phyloP scores from a whole-genome alignment of 1,140 invertebrate genomes.

The Uloborus diversus region DNA sequence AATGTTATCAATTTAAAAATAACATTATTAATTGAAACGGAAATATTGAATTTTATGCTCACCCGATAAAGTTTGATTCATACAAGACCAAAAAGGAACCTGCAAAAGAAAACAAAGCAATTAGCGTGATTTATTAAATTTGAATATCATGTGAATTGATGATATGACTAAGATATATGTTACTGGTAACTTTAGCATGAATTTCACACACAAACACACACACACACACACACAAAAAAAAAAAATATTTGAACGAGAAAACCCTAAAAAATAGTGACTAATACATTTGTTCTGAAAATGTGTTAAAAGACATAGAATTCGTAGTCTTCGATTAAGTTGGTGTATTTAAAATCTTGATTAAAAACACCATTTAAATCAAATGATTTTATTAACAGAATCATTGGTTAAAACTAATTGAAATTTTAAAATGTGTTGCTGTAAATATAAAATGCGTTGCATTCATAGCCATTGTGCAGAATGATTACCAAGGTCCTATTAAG shows the following conservation, averaged over 20 bases:
- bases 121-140: not conserved
- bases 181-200: not conserved
- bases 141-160: not conserved
- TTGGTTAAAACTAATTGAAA: too few relatives aligned
- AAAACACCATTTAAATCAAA: not conserved
- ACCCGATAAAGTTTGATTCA: conserved; percentile 45
- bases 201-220: not conserved
- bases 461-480: not conserved
- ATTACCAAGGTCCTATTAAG: not conserved
- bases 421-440: too few relatives aligned
- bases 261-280: not conserved
- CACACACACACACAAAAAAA: too few relatives aligned
- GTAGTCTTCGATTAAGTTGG: not conserved
- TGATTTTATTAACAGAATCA: too few relatives aligned
- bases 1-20: not conserved
- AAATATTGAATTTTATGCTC: not conserved
- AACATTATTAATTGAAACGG: not conserved
- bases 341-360: not conserved
- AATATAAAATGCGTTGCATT: not conserved
- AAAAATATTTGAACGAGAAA: not conserved
- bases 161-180: not conserved
- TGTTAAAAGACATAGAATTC: not conserved
- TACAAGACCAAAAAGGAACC: conserved; percentile 39
- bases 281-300: not conserved
- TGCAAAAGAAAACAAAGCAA: conserved; percentile 1